Evolutionary conservation across 2,888 invertebrate species (phyloP).

Genomic region (Tigriopus californicus): DNA sequence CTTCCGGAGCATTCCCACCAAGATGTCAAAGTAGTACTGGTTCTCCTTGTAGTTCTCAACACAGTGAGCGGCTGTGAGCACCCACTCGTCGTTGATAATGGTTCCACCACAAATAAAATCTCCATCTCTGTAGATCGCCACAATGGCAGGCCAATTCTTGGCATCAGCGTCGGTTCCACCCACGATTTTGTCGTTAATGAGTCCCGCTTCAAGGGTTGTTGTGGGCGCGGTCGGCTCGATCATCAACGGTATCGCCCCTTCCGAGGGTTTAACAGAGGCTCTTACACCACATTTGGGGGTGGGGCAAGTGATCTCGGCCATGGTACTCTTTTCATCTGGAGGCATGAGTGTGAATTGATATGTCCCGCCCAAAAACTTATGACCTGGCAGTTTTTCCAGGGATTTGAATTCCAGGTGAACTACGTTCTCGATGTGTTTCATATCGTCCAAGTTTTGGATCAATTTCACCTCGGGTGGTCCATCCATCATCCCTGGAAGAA

Average conservation of each 20-base stretch:
- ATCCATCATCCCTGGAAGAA: no score
- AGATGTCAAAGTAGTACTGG: no score
- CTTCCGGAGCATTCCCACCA: no score
- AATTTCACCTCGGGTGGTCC: no score
- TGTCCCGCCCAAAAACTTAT: background rate
- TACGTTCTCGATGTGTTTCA: no score
- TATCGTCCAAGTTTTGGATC: no score
- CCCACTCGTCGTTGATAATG: background rate
- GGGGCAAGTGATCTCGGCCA: background rate
- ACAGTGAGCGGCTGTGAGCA: background rate
- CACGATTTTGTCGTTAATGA: background rate
- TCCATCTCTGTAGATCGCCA: background rate
- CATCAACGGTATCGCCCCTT: background rate
- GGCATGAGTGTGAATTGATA: background rate
- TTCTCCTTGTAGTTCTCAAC: background rate
- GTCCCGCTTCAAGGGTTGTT: background rate
- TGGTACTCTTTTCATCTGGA: background rate
- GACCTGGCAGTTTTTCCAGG: no score
- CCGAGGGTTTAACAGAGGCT: background rate
- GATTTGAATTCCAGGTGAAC: no score
- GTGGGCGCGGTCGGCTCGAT: background rate
- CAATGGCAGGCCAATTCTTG: background rate
- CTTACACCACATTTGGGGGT: background rate
- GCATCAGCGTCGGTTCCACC: background rate
- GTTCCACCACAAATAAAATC: background rate